Evolutionary conservation across 2,113 vertebrate species (phyloP).

Genomic region (Cromileptes altivelis): DNA sequence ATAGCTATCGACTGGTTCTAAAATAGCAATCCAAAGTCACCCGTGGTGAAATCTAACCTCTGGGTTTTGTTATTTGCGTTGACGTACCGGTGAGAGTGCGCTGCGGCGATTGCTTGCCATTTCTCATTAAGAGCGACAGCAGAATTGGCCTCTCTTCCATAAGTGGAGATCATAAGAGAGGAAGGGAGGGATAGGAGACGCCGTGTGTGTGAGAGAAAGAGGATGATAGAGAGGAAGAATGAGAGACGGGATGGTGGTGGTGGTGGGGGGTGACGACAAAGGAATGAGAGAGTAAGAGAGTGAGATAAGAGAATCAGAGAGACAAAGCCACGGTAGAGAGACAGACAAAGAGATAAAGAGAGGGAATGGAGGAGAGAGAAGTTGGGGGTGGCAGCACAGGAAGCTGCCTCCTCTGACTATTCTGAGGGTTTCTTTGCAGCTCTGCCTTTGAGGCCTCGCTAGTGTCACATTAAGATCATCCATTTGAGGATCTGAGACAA

Average conservation of each 20-base stretch:
- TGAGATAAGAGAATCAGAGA: slow-evolving; percentile 58
- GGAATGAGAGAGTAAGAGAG: slow-evolving; percentile 29
- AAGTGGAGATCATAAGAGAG: slow-evolving; percentile 74
- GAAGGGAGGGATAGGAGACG: background rate
- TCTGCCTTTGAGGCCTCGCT: slow-evolving; percentile 75
- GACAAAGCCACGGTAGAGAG: slow-evolving; percentile 54
- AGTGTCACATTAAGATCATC: slow-evolving; percentile 82
- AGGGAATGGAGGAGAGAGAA: slow-evolving; percentile 21
- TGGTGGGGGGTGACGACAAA: slow-evolving; percentile 1
- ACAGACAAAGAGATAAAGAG: slow-evolving; percentile 51
- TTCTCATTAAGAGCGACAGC: slow-evolving; percentile 80
- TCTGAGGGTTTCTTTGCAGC: slow-evolving; percentile 57
- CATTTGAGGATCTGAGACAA: slow-evolving; percentile 77
- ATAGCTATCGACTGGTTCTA: slow-evolving; percentile 81
- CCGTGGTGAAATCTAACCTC: slow-evolving; percentile 73
- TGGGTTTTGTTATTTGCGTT: slow-evolving; percentile 76
- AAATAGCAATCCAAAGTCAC: slow-evolving; percentile 81
- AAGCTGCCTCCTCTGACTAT: slow-evolving; percentile 66
- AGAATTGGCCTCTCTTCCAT: slow-evolving; percentile 77
- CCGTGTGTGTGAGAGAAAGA: slow-evolving; percentile 19
- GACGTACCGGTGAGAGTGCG: slow-evolving; percentile 47
- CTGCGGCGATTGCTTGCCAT: slow-evolving; percentile 76
- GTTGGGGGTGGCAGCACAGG: slow-evolving; percentile 60
- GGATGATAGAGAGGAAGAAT: slow-evolving; percentile 21
- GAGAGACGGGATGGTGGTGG: slow-evolving; percentile 10